Percentiles rank a stretch among this genome's conserved stretches.
phyloP scores from a whole-genome alignment of 2,888 invertebrate species.

The Clostera curtula region DNA sequence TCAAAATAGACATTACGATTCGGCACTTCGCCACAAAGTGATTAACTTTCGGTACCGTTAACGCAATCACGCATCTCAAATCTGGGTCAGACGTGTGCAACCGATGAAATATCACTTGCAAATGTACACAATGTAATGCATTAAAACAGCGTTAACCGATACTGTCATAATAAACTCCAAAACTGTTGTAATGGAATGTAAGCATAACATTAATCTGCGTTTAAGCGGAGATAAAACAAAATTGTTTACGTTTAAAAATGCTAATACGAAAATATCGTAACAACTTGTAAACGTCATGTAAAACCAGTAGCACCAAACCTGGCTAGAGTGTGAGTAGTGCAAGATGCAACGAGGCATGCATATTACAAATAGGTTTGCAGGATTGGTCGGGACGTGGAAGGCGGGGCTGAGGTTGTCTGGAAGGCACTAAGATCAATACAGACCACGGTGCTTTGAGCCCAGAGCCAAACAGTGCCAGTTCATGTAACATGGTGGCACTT shows the following conservation, averaged over 20 bases:
- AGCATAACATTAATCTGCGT: no score
- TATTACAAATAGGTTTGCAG: constrained; percentile 3
- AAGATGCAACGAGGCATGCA: no score
- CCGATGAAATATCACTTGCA: constrained; percentile 14
- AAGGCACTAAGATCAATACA: constrained; percentile 5
- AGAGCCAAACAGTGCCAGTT: not conserved
- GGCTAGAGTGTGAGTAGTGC: no score
- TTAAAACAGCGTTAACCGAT: constrained; percentile 13
- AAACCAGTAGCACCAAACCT: no score
- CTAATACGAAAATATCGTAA: no score
- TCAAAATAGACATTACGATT: constrained; percentile 12
- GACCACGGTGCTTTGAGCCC: constrained; percentile 6
- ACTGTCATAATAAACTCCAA: no score
- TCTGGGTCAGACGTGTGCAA: constrained; percentile 36
- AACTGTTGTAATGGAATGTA: no score
- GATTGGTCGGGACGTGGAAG: constrained; percentile 14
- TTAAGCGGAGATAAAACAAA: no score
- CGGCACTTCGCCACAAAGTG: constrained; percentile 13
- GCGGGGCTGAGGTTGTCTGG: not conserved
- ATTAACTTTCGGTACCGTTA: constrained; percentile 24
- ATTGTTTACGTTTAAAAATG: no score
- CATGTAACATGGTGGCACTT: no score
- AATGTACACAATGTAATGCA: constrained; percentile 13
- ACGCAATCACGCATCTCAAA: constrained; percentile 37
- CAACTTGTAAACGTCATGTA: no score